Evolutionary conservation across 2,113 vertebrate species (phyloP).

Genomic region (Microtus richardsoni): DNA sequence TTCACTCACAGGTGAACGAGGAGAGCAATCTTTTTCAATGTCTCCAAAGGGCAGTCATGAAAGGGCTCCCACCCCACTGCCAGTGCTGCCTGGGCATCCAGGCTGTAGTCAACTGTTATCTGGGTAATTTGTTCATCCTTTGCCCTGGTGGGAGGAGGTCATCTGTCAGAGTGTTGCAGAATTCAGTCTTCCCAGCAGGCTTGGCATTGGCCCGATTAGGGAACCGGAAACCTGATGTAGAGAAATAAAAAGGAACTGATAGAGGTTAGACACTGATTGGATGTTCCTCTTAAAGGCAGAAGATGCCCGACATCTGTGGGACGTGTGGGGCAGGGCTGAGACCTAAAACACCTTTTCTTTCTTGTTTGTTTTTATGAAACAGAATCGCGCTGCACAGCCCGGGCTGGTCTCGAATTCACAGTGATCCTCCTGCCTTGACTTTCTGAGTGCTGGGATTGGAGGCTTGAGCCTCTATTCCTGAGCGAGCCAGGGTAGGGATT

Average conservation of each 20-base stretch:
- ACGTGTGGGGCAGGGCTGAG: background rate
- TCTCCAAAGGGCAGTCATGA: conserved; percentile 84
- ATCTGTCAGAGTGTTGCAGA: conserved; percentile 69
- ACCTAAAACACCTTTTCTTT: background rate
- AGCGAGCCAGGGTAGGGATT: background rate
- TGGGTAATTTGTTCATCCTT: conserved; percentile 66
- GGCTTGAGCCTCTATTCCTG: background rate
- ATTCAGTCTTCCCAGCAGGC: conserved; percentile 75
- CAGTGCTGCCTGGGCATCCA: conserved; percentile 51
- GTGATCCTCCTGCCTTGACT: background rate
- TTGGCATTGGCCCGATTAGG: conserved; percentile 58
- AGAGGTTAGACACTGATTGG: conserved; percentile 81
- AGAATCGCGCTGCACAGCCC: background rate
- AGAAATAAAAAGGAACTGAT: conserved; percentile 80
- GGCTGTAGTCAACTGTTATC: conserved; percentile 65
- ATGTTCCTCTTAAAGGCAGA: conserved; percentile 78
- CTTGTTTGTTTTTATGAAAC: background rate
- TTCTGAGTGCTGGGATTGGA: background rate
- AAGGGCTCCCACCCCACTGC: conserved; percentile 76
- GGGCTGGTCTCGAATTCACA: background rate
- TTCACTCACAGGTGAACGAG: conserved; percentile 88
- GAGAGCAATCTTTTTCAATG: conserved; percentile 86
- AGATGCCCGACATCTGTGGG: too few species aligned
- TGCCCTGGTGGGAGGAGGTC: conserved; percentile 13
- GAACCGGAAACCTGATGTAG: background rate